Percentiles rank a stretch among this genome's conserved stretches.
These are phyloP conservation scores for Xylota sylvarum DNA, from an alignment of 2,888 invertebrate species.

Conservation along the genomic window DNA sequence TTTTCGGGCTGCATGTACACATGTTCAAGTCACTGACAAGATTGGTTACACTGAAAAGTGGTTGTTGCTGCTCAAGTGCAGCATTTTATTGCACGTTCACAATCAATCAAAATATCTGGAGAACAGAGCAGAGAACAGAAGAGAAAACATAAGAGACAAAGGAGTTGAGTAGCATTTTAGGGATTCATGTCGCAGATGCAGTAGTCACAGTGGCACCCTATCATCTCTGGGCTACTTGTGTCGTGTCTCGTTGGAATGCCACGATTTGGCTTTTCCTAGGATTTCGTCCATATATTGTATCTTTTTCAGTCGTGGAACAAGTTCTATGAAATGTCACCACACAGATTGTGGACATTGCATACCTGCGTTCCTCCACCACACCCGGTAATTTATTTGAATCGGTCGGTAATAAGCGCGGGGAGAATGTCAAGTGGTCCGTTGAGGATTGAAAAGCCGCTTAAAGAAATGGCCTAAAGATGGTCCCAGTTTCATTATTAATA, in stretches of 20 bases:
- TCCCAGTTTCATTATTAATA: constrained; percentile 56
- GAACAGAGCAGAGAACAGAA: neutral
- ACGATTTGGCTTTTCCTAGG: constrained; percentile 61
- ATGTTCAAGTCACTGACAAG: constrained; percentile 45
- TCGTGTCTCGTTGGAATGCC: constrained; percentile 70
- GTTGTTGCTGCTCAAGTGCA: constrained; percentile 36
- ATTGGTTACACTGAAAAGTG: constrained; percentile 48
- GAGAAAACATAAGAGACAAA: neutral
- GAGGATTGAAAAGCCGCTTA: neutral
- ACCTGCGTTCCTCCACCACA: constrained; percentile 35
- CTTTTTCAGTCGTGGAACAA: constrained; percentile 34
- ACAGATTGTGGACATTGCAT: constrained; percentile 8
- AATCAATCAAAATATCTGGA: constrained; percentile 70
- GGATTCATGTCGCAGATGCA: constrained; percentile 38
- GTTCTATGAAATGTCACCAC: constrained; percentile 53
- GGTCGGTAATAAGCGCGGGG: constrained; percentile 6
- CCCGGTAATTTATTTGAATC: constrained; percentile 54
- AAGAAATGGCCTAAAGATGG: constrained; percentile 42
- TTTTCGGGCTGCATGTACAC: constrained; percentile 49
- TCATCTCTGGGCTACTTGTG: constrained; percentile 35
- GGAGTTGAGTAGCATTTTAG: constrained; percentile 3
- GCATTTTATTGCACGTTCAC: constrained; percentile 56
- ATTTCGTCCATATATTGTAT: constrained; percentile 35
- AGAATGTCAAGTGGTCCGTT: constrained; percentile 62
- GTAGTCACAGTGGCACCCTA: constrained; percentile 64